These are phyloP conservation scores for Cranoglanis bouderius DNA, from an alignment of 2,113 vertebrate genomes.

Conservation along the genomic window DNA sequence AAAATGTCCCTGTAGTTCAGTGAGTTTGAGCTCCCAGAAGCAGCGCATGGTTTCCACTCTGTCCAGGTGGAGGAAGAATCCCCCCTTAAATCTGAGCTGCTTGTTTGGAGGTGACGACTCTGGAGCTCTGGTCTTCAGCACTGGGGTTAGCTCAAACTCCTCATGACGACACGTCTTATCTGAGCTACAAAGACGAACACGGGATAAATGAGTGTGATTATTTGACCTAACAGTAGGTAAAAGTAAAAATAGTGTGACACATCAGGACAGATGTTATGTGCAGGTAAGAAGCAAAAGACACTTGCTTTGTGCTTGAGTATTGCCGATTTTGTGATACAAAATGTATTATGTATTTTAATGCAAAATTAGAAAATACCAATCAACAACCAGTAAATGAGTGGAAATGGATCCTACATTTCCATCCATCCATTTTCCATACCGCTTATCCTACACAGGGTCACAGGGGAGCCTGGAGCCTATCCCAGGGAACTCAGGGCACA, in stretches of 20 bases:
- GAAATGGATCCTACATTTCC: background rate
- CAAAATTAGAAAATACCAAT: background rate
- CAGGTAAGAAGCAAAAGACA: background rate
- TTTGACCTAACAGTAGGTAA: background rate
- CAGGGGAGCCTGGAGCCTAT: too few relatives aligned
- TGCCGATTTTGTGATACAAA: background rate
- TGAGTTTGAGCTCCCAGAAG: conserved; percentile 74
- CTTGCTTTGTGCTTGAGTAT: background rate
- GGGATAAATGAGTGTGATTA: background rate
- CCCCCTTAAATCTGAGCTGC: conserved; percentile 71
- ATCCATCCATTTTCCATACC: background rate
- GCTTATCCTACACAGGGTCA: too few relatives aligned
- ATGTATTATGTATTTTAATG: background rate
- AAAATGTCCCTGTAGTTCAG: conserved; percentile 46
- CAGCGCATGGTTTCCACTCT: conserved; percentile 72
- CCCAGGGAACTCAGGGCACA: too few relatives aligned
- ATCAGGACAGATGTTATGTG: background rate
- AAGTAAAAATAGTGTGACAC: background rate
- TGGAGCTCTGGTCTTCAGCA: background rate
- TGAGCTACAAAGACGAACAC: conserved; percentile 36
- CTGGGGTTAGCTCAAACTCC: conserved; percentile 12
- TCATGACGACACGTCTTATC: conserved; percentile 19
- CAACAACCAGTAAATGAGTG: background rate
- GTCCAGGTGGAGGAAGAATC: conserved; percentile 73
- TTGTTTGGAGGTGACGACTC: conserved; percentile 55